Percentiles rank a stretch among this genome's conserved stretches.
Evolutionary conservation across 92 coral and sea anemone species (phyloP).

Genomic region (Bergia sp.): DNA sequence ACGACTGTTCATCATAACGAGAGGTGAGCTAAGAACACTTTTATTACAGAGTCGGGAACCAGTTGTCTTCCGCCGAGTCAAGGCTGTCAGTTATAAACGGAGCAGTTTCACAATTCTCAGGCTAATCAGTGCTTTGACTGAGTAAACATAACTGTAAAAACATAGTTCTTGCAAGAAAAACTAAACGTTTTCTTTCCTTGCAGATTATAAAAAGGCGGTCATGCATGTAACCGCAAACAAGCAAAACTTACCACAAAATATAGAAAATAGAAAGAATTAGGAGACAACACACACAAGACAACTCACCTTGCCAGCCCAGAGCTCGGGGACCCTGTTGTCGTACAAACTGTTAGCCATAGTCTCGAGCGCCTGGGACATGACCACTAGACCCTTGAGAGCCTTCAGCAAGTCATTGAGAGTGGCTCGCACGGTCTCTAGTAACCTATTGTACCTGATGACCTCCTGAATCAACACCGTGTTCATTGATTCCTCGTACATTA

Average conservation of each 20-base stretch:
- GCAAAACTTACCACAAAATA: background rate
- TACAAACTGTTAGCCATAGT: slow-evolving; percentile 97
- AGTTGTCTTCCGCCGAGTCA: background rate
- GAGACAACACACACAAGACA: background rate
- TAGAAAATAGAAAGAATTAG: background rate
- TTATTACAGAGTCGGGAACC: too few species aligned
- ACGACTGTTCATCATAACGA: too few species aligned
- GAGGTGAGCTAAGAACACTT: too few species aligned
- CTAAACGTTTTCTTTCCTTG: too few species aligned
- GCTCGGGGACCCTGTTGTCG: slow-evolving; percentile 90
- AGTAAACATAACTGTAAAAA: too few species aligned
- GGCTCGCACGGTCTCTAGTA: slow-evolving; percentile 77
- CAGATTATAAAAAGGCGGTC: too few species aligned
- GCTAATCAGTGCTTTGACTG: too few species aligned
- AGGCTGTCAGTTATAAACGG: background rate
- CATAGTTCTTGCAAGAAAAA: too few species aligned
- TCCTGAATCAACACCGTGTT: slow-evolving; percentile 96
- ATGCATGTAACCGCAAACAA: too few species aligned
- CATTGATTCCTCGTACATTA: slow-evolving; percentile 97
- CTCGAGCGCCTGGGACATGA: slow-evolving; percentile 99
- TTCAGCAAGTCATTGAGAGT: slow-evolving; percentile 94
- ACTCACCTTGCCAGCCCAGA: slow-evolving; percentile 98
- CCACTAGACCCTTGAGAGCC: slow-evolving; percentile 97
- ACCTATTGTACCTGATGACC: slow-evolving; percentile 93
- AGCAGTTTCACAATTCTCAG: background rate